Evolutionary conservation across 2,797 vertebrate genomes (phyloP), one percentile per base, ranked within the genome.

Genomic region (Megalops cyprinoides): DNA sequence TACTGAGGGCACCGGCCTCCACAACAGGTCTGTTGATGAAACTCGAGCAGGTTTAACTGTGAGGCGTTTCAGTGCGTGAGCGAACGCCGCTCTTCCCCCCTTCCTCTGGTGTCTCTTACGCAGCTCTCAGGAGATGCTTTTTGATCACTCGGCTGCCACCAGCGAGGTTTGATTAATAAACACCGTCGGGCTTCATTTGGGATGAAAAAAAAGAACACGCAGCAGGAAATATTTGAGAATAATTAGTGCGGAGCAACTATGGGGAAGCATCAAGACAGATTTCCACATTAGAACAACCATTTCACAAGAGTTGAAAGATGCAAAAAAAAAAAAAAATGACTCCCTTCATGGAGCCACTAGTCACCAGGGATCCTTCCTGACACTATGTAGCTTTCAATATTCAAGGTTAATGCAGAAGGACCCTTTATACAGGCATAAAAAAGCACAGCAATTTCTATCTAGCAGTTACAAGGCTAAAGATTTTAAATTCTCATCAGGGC

Each of bases 361-460:
- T 74, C 76, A 78, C 67, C 15, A 79, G 49, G 76, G 56, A 62
- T 62, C 56, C 58, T 44, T 44, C 6, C 76, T 62, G 76, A 62
- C 76, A 60, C 55, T 42, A 48, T 37, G 42, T 44, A 78, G 76
- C 58, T 78, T 60, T 62, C 58, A 78, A 62, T 78, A 78, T 78
- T 78, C 55, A 62, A 81, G 82, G 81, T 84, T 82, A 82, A 82
- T 74, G 25, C 51, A 42, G 25, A 53, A 78, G 42, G 56, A 56
- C 79, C 73, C 77, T 76, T 25, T 62, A 55, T 44, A 77, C 37
- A 34, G 67, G 46, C 28, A n/a, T 80, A 75, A 78, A 79, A 82
- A 53, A 60, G 60, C 48, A 56, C 65, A 58, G 76, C 46, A 65
- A 55, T 78, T 81, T 81, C 58, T 76, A 34, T 81, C 58, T 76